phyloP scores from a whole-genome alignment of 2,113 vertebrate genomes.

The Excalfactoria chinensis region DNA sequence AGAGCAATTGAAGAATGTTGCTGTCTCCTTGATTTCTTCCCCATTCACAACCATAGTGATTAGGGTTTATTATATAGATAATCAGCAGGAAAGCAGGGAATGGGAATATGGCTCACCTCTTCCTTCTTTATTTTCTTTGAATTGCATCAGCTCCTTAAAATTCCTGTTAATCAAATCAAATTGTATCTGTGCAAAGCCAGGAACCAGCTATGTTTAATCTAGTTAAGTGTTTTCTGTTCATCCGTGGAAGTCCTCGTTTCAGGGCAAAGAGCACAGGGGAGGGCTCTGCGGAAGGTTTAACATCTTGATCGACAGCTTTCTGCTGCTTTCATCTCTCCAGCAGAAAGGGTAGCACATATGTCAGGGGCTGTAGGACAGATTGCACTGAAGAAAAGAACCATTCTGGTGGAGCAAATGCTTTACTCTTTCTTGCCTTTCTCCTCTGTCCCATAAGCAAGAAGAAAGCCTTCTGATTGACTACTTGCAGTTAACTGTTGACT shows the following conservation, averaged over 20 bases:
- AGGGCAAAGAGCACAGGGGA: constrained; percentile 10
- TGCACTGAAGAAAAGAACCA: constrained; percentile 55
- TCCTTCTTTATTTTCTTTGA: constrained; percentile 5
- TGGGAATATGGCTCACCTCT: background rate
- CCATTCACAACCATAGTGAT: background rate
- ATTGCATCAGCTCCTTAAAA: background rate
- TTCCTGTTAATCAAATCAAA: constrained; percentile 23
- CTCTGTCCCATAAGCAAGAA: background rate
- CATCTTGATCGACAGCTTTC: constrained; percentile 71
- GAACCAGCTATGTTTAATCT: constrained; percentile 45
- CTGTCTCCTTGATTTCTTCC: constrained; percentile 21
- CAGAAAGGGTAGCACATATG: constrained; percentile 53
- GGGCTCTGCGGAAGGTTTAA: constrained; percentile 68
- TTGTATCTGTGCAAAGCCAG: background rate
- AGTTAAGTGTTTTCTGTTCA: constrained; percentile 60
- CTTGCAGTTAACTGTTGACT: background rate
- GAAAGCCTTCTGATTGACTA: constrained; percentile 16
- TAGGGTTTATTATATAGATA: background rate
- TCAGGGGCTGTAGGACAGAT: constrained; percentile 61
- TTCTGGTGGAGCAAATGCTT: constrained; percentile 36
- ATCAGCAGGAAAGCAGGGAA: background rate
- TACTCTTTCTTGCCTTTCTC: constrained; percentile 31
- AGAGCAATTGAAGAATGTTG: background rate
- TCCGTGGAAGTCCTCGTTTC: background rate
- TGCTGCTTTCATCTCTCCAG: constrained; percentile 57